phyloP scores from a whole-genome alignment of 37 sponge, comb jelly and placozoan species.

The Beroe ovata region DNA sequence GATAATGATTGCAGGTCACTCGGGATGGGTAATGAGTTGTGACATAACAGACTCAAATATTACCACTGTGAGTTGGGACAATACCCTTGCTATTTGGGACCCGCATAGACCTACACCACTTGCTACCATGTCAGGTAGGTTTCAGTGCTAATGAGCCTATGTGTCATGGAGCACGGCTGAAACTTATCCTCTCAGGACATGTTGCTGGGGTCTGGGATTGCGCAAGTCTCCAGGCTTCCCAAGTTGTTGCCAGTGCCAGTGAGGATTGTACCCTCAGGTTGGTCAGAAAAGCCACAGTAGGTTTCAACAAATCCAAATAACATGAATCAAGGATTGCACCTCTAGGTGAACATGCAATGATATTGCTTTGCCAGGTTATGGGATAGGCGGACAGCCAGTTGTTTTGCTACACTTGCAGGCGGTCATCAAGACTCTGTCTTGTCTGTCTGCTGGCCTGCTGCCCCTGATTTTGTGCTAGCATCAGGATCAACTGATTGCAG shows the following conservation, averaged over 20 bases:
- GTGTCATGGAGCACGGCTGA: too few species aligned
- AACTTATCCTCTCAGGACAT: constrained; percentile 31
- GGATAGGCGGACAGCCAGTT: constrained; percentile 40
- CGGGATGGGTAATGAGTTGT: constrained; percentile 59
- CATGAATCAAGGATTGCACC: too few species aligned
- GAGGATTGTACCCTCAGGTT: constrained; percentile 61
- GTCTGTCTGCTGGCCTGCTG: constrained; percentile 51
- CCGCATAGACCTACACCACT: constrained; percentile 2
- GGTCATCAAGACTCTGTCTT: constrained; percentile 42
- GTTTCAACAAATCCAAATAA: too few species aligned
- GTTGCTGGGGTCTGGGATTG: constrained; percentile 59
- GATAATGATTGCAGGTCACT: not conserved
- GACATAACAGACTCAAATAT: constrained; percentile 40
- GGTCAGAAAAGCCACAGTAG: too few species aligned
- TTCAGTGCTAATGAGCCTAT: not conserved
- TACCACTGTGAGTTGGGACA: constrained; percentile 46
- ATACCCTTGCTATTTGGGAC: constrained; percentile 42
- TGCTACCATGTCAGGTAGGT: not conserved
- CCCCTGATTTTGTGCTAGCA: not conserved
- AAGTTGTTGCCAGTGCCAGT: constrained; percentile 58
- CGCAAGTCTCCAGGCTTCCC: constrained; percentile 5
- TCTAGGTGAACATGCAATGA: too few species aligned
- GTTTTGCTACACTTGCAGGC: constrained; percentile 55
- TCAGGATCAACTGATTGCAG: constrained; percentile 61
- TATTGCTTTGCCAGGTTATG: too few species aligned